phyloP scores from a whole-genome alignment of 2,797 vertebrate genomes.

The Myotis planiceps region DNA sequence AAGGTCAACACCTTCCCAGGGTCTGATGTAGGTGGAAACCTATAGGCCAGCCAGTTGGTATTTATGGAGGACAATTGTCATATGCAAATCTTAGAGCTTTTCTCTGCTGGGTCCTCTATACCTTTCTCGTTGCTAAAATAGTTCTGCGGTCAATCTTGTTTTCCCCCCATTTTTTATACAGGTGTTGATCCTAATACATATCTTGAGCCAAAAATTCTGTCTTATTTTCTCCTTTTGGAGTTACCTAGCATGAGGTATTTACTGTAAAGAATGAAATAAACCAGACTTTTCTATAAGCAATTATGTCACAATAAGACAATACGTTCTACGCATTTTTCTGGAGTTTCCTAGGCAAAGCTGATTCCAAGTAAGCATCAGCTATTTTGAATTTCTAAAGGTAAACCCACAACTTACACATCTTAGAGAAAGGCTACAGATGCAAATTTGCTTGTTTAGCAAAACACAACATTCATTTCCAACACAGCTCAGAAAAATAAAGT shows the following conservation, averaged over 20 bases:
- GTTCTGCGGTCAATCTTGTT: accelerated
- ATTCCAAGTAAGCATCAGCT: neutral
- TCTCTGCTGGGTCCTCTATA: neutral
- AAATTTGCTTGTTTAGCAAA: slow-evolving; percentile 11
- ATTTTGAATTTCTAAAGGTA: slow-evolving; percentile 13
- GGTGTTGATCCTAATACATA: neutral
- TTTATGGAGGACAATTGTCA: neutral
- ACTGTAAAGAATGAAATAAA: neutral
- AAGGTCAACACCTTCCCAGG: neutral
- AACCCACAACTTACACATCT: neutral
- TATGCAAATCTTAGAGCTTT: neutral
- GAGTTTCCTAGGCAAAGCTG: neutral
- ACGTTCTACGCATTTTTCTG: neutral
- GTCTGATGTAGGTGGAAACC: neutral
- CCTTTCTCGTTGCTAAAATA: neutral
- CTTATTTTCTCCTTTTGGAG: neutral
- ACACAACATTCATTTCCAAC: neutral
- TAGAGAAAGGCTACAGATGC: neutral
- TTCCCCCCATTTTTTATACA: neutral
- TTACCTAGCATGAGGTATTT: neutral
- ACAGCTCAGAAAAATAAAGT: neutral
- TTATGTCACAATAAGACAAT: neutral
- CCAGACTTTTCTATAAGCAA: neutral
- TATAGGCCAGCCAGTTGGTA: neutral
- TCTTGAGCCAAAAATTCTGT: neutral